Base-by-base conservation (phyloP, 2,797 vertebrate species). In the Ispidina lecontei region DNA sequence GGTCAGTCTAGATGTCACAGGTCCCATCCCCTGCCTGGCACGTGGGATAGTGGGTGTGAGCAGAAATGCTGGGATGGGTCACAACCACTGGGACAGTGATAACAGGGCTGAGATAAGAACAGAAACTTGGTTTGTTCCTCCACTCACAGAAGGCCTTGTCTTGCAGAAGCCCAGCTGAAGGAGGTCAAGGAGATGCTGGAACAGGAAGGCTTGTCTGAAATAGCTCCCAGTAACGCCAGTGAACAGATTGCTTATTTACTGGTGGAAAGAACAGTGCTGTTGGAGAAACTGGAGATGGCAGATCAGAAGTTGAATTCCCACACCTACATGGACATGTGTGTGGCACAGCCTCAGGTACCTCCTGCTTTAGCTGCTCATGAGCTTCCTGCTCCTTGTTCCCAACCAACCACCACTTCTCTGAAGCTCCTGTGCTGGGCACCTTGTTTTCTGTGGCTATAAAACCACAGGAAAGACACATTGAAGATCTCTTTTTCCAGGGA, bases 201-300 rank as follows among this genome's bases (percentile, higher is more conserved):
- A 86, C 98, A 98, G 96, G 98, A 99, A 93, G 98, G 98, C 37
- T 97, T 99, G 6, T 98, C 96, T 21, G 98, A 98, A 84, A 98
- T 98, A 62, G 97, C 98, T 65, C 96, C 97, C 93, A 98, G 97
- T 90, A 98, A 97, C 72, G 96, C 98, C 92, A 98, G 98, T 16
- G 98, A 99, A 69, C 98, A 99, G 96, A 98, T 98, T 17, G 98
- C 98, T 5, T 99, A 98, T 95, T 93, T 99, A 43, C 95, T 99
- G 94, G 98, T 98, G 63, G 98, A 99, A 89, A 98, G 98, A 71
- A 97, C 97, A 20, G 97, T 97, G 0, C 95, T 99, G 62, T 95
- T 98, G 88, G 98, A 98, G 85, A 98, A 98, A 85, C 95, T 98
- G 87, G 98, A 98, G 82, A 92, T 91, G 14, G 89, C 97, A 54